Percentiles rank a stretch among this genome's conserved stretches.
Conservation (phyloP, 92 coral and sea anemone genomes). For the Paramuricea clavata region DNA sequence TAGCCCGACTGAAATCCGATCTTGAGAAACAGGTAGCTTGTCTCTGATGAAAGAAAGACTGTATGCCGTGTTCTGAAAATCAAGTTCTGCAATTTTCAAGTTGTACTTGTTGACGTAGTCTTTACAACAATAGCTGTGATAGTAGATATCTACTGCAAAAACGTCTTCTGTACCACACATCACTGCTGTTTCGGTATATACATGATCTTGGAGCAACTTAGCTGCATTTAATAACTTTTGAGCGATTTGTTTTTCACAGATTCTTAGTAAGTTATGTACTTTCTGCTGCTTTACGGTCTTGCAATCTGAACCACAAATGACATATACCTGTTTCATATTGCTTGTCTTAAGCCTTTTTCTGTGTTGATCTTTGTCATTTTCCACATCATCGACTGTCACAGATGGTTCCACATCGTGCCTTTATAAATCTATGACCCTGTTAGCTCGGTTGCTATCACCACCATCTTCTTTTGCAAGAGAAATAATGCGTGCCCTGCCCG, state of each 20-base stretch:
- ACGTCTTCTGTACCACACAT: constrained; percentile 5
- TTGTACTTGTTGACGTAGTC: constrained; percentile 2
- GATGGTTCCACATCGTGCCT: not conserved
- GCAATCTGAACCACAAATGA: too few relatives aligned
- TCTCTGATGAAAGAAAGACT: not conserved
- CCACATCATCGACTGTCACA: not conserved
- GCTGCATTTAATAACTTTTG: constrained; percentile 13
- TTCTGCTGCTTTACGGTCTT: constrained; percentile 14
- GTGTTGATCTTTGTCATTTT: not conserved
- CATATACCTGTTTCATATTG: not conserved
- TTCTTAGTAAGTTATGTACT: not conserved
- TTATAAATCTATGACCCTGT: not conserved
- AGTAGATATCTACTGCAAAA: constrained; percentile 4
- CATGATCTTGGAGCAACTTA: constrained; percentile 8
- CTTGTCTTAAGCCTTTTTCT: too few relatives aligned
- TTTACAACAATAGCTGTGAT: constrained; percentile 13
- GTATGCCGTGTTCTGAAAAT: not conserved
- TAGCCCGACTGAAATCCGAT: constrained; percentile 15
- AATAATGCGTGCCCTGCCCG: not conserved
- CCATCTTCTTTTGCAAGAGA: not conserved
- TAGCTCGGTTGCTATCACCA: not conserved
- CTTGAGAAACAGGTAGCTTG: constrained; percentile 3
- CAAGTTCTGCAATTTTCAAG: constrained; percentile 5
- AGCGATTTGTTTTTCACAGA: constrained; percentile 12
- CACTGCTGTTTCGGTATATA: not conserved